Percentiles rank a stretch among this genome's conserved stretches.
Conservation (phyloP, 92 coral and sea anemone genomes). For the Parazoanthus swiftii region DNA sequence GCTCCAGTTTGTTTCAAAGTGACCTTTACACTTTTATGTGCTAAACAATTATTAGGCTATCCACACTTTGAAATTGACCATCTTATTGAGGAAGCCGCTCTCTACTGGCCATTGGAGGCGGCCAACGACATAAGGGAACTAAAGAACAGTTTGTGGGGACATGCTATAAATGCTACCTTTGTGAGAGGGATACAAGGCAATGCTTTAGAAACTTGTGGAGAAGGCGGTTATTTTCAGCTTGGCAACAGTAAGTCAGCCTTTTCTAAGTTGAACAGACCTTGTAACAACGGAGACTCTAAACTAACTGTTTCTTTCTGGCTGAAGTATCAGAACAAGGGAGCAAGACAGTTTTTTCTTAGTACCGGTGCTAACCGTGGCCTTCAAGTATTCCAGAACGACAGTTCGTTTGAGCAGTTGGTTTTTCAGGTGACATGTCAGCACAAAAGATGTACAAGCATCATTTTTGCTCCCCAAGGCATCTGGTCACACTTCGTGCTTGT, state of each 20-base stretch:
- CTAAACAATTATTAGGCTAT: too few species aligned
- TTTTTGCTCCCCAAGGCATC: background rate
- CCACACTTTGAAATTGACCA: background rate
- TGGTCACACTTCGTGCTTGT: slow-evolving; percentile 2
- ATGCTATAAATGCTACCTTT: background rate
- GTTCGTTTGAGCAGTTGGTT: background rate
- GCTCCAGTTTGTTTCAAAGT: too few species aligned
- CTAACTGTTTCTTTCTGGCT: slow-evolving; percentile 8
- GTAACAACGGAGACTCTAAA: too few species aligned
- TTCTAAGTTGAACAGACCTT: background rate
- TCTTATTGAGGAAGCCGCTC: background rate
- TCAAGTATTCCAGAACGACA: background rate
- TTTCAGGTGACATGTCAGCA: background rate
- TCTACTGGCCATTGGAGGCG: background rate
- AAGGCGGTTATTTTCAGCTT: background rate
- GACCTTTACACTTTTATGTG: too few species aligned
- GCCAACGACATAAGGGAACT: background rate
- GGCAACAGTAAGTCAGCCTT: background rate
- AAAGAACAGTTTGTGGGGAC: background rate
- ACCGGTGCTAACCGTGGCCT: background rate
- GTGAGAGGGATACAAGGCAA: background rate
- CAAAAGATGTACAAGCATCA: background rate
- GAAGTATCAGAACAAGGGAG: background rate
- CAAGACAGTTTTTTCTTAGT: background rate
- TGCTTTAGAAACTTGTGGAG: background rate